phyloP scores from a whole-genome alignment of 2,888 invertebrate genomes.

The Iphiclides podalirius region DNA sequence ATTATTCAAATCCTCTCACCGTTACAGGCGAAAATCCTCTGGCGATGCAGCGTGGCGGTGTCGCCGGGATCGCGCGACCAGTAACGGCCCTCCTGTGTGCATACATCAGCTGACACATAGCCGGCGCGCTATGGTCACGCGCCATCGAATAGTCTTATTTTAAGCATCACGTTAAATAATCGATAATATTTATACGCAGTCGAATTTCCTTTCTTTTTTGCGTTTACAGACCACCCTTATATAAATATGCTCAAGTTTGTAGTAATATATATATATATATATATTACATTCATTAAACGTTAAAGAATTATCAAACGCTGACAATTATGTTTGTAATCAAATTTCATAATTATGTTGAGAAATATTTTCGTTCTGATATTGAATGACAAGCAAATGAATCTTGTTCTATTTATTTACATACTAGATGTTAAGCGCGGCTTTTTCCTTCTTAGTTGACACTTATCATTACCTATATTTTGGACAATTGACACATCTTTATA shows the following conservation, averaged over 20 bases:
- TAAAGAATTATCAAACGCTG: not conserved
- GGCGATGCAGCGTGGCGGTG: constrained; percentile 73
- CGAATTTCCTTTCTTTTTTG: constrained; percentile 7
- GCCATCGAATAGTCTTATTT: constrained; percentile 32
- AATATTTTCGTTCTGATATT: too few species aligned
- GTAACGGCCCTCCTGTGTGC: constrained; percentile 47
- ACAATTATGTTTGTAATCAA: too few species aligned
- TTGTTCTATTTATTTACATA: too few species aligned
- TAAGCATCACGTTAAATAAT: constrained; percentile 12
- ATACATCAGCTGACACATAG: constrained; percentile 66
- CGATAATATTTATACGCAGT: constrained; percentile 4
- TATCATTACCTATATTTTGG: too few species aligned
- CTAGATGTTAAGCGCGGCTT: too few species aligned
- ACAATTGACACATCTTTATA: too few species aligned
- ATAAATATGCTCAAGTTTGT: not conserved
- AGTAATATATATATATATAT: not conserved
- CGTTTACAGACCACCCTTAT: not conserved
- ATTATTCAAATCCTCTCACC: constrained; percentile 31
- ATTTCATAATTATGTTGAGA: too few species aligned
- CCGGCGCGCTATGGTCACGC: constrained; percentile 61
- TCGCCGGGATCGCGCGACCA: constrained; percentile 51
- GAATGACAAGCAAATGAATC: too few species aligned
- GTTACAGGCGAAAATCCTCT: constrained; percentile 73
- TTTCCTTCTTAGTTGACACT: too few species aligned
- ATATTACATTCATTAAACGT: not conserved